Conservation (phyloP, 2,888 invertebrate genomes). For the Papilio protenor region DNA sequence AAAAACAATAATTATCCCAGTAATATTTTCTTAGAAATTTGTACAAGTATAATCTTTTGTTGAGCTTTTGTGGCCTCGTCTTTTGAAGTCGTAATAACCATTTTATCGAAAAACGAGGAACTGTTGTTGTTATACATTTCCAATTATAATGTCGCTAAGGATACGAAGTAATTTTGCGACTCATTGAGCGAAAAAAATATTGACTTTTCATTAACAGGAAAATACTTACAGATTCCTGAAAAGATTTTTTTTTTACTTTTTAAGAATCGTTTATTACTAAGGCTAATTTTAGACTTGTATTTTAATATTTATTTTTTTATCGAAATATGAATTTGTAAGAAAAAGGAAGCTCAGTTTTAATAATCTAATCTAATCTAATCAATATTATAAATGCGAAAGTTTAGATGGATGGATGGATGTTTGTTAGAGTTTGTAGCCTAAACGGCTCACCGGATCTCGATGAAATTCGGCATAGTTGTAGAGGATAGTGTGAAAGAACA, state of each 20-base stretch:
- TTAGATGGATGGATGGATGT: too few species aligned
- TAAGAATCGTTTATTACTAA: background rate
- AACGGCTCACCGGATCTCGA: too few species aligned
- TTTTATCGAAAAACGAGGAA: constrained; percentile 38
- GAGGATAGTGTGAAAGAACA: too few species aligned
- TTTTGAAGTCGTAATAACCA: constrained; percentile 33
- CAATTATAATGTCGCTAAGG: constrained; percentile 51
- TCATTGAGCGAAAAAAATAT: constrained; percentile 53
- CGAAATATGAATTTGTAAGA: background rate
- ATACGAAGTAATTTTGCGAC: constrained; percentile 61
- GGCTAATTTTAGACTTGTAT: background rate
- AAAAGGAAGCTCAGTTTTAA: too few species aligned
- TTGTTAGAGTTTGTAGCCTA: too few species aligned
- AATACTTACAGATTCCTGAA: constrained; percentile 39
- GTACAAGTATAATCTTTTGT: background rate
- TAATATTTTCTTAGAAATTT: background rate
- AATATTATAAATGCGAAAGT: too few species aligned
- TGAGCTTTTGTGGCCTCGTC: constrained; percentile 6
- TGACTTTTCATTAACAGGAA: constrained; percentile 53
- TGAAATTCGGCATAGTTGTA: too few species aligned
- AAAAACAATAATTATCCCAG: background rate
- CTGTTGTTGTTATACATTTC: constrained; percentile 53
- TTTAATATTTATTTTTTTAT: background rate
- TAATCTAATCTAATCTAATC: too few species aligned
- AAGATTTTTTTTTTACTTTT: background rate